A percentile compares a stretch with the other conserved stretches of the same genome.
Evolutionary conservation across 2,888 invertebrate species (phyloP).

Genomic region (Asteroscopus sphinx): DNA sequence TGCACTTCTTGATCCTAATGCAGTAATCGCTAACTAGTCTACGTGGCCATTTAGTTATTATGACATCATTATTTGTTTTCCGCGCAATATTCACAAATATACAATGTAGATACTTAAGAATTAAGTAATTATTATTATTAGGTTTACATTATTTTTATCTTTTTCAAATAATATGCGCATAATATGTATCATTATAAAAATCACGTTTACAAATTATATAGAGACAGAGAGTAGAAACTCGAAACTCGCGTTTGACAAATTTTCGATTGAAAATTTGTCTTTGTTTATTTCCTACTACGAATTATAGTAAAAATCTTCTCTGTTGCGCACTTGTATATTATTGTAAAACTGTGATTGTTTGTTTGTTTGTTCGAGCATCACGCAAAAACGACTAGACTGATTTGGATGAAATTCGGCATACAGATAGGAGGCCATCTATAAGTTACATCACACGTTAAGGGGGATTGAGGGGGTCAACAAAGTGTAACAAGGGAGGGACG

Average conservation of each 20-base stretch:
- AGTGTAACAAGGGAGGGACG: too few relatives aligned
- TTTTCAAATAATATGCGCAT: conserved; percentile 7
- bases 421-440: too few relatives aligned
- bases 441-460: too few relatives aligned
- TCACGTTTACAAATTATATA: conserved; percentile 1
- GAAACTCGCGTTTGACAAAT: not conserved
- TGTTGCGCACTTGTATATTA: not conserved
- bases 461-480: too few relatives aligned
- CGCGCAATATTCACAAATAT: conserved; percentile 14
- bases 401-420: too few relatives aligned
- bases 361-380: too few relatives aligned
- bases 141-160: too few relatives aligned
- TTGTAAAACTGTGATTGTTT: too few relatives aligned
- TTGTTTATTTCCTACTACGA: conserved; percentile 1
- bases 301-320: not conserved
- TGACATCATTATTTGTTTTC: conserved; percentile 4
- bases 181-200: conserved; percentile 2
- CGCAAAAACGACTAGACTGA: too few relatives aligned
- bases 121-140: conserved; percentile 20
- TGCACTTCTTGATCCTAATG: conserved; percentile 2
- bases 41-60: conserved; percentile 44
- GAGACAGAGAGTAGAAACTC: conserved; percentile 2
- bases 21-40: conserved; percentile 37
- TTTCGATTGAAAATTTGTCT: too few relatives aligned
- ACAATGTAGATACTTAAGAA: conserved; percentile 6